Evolutionary conservation across 2,888 invertebrate species (phyloP).

Genomic region (Chironomus riparius): DNA sequence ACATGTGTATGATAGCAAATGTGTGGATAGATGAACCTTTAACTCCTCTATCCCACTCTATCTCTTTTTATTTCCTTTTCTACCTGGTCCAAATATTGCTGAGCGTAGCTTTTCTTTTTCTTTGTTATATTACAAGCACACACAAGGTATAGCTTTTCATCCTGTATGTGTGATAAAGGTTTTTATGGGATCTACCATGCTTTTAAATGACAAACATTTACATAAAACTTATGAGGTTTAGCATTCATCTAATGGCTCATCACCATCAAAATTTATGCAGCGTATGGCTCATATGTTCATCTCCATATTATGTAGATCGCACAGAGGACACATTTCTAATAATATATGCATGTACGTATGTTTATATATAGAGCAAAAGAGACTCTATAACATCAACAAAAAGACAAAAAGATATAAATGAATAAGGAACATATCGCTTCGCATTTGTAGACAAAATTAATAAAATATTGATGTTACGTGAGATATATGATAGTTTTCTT

Average conservation of each 20-base stretch:
- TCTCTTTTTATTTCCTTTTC: background rate
- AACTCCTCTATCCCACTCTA: too few relatives aligned
- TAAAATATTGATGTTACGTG: slow-evolving; percentile 17
- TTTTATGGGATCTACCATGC: slow-evolving; percentile 3
- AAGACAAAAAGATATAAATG: background rate
- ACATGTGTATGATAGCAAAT: too few relatives aligned
- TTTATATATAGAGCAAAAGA: background rate
- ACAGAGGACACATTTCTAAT: background rate
- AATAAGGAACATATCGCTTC: background rate
- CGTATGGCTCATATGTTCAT: slow-evolving; percentile 11
- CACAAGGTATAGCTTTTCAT: background rate
- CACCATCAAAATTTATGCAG: slow-evolving; percentile 22
- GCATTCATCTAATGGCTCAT: slow-evolving; percentile 20
- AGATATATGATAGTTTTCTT: too few relatives aligned
- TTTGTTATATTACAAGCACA: background rate
- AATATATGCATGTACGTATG: background rate
- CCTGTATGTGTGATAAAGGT: slow-evolving; percentile 1
- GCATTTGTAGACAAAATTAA: slow-evolving; percentile 4
- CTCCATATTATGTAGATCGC: background rate
- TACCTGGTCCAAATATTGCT: background rate
- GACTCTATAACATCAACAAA: background rate
- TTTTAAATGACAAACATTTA: slow-evolving; percentile 18
- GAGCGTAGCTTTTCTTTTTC: background rate
- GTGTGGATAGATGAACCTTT: too few relatives aligned
- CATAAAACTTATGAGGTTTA: slow-evolving; percentile 21